Conservation (phyloP, 2,797 vertebrate genomes). For the Hafferia zeledoni region DNA sequence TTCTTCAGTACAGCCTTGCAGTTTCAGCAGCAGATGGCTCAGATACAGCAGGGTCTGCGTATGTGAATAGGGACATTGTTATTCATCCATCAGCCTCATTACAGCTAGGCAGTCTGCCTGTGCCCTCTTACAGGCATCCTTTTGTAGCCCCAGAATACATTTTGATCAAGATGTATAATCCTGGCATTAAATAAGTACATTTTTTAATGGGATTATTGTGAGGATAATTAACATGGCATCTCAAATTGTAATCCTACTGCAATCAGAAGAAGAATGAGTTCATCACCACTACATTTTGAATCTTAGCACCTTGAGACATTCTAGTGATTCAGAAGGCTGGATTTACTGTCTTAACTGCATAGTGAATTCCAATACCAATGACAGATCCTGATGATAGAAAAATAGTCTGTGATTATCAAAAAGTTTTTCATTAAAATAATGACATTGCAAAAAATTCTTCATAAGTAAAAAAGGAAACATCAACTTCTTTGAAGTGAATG, state of each 20-base stretch:
- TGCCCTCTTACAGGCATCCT: not conserved
- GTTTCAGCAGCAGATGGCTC: slow-evolving; percentile 46
- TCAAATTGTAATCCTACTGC: not conserved
- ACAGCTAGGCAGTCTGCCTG: slow-evolving; percentile 21
- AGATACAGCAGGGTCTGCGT: not conserved
- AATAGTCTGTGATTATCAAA: not conserved
- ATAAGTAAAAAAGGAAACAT: not conserved
- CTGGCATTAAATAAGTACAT: not conserved
- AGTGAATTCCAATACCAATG: not conserved
- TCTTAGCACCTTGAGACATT: not conserved
- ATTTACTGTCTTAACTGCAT: not conserved
- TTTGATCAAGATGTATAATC: slow-evolving; percentile 26
- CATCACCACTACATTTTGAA: not conserved
- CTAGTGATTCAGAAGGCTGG: not conserved
- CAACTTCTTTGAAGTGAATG: not conserved
- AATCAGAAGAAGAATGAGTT: not conserved
- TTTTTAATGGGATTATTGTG: slow-evolving; percentile 2
- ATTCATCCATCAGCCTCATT: slow-evolving; percentile 7
- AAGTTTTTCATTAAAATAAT: not conserved
- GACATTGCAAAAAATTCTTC: not conserved
- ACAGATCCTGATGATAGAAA: not conserved
- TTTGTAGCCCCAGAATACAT: not conserved
- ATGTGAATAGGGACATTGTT: slow-evolving; percentile 48
- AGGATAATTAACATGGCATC: not conserved
- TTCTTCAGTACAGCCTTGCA: slow-evolving; percentile 13